Evolutionary conservation across 2,113 vertebrate species (phyloP).

Genomic region (Lophura nycthemera): DNA sequence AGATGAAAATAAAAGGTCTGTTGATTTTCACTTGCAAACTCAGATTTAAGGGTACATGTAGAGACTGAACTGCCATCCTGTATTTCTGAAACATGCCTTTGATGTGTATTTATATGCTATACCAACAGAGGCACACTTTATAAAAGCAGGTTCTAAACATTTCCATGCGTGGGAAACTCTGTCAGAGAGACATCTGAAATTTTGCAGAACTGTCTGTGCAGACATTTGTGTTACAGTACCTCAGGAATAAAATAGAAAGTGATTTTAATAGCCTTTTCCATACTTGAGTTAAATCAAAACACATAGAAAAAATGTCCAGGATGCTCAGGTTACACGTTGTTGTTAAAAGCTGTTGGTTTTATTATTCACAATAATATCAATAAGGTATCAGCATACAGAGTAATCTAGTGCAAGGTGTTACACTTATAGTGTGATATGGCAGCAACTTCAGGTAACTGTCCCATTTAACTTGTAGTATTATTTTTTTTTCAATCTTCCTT

Average conservation of each 20-base stretch:
- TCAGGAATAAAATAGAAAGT: not conserved
- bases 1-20: not conserved
- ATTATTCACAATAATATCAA: not conserved
- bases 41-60: accelerated
- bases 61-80: not conserved
- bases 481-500: not conserved
- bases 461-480: not conserved
- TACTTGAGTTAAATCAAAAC: not conserved
- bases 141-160: not conserved
- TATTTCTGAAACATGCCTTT: not conserved
- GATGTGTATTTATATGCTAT: not conserved
- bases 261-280: not conserved
- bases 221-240: not conserved
- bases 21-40: not conserved
- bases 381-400: not conserved
- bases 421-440: not conserved
- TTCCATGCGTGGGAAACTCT: not conserved
- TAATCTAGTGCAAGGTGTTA: not conserved
- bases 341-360: not conserved
- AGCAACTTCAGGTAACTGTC: not conserved
- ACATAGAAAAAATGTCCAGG: not conserved
- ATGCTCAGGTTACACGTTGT: not conserved
- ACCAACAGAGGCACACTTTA: not conserved
- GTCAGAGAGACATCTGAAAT: not conserved
- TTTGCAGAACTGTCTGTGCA: not conserved